phyloP scores from a whole-genome alignment of 2,113 vertebrate species.

The Tragulus kanchil region DNA sequence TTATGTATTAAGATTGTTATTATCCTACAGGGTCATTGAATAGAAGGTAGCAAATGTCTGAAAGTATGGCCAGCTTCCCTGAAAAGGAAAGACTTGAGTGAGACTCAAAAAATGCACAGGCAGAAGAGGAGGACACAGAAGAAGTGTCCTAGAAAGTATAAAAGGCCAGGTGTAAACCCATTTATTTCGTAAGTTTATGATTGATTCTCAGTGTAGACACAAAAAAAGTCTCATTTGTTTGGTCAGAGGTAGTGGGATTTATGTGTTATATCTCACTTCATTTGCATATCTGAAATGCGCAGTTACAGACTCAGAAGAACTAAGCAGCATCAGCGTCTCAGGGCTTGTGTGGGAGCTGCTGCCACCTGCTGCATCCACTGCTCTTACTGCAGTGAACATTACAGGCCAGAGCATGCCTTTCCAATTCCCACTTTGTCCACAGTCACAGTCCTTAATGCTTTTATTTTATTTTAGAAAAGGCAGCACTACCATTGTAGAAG shows the following conservation, averaged over 20 bases:
- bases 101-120: neutral
- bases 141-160: neutral
- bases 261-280: neutral
- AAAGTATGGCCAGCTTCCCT: neutral
- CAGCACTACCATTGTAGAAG: neutral
- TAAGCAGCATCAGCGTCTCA: neutral
- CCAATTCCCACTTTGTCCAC: too few relatives aligned
- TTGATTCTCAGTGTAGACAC: neutral
- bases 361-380: conserved; percentile 76
- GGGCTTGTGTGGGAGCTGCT: conserved; percentile 73
- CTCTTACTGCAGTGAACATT: conserved; percentile 43
- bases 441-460: neutral
- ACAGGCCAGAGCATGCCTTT: neutral
- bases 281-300: neutral
- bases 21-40: neutral
- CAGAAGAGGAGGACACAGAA: neutral
- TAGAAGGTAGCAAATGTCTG: neutral
- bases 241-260: neutral
- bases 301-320: neutral
- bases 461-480: neutral
- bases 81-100: neutral
- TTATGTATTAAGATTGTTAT: neutral
- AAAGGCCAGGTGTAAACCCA: neutral
- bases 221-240: neutral
- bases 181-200: neutral